Conservation (phyloP, 2,113 vertebrate genomes). For the Clarias macrocephalus region DNA sequence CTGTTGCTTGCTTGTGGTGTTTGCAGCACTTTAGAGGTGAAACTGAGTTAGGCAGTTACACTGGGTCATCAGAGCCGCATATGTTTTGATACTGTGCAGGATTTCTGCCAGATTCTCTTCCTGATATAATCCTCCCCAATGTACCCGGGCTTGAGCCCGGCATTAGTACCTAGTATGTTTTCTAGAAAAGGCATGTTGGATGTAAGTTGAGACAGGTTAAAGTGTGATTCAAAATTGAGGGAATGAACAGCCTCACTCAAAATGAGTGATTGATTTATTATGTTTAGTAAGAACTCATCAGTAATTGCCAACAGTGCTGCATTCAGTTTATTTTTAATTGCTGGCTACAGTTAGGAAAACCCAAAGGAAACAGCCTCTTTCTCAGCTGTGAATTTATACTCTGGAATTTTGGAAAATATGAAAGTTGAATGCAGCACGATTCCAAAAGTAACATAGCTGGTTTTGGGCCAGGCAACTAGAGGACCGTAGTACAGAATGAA, state of each 20-base stretch:
- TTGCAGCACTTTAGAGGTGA: too few relatives aligned
- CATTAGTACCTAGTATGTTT: not conserved
- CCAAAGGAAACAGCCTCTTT: too few relatives aligned
- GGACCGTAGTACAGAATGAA: not conserved
- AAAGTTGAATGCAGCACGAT: not conserved
- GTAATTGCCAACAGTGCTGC: not conserved
- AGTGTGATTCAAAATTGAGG: not conserved
- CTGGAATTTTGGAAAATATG: too few relatives aligned
- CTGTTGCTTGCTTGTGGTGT: not conserved
- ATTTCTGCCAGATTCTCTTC: too few relatives aligned
- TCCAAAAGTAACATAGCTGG: not conserved
- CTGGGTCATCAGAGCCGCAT: too few relatives aligned
- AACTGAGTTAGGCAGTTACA: too few relatives aligned
- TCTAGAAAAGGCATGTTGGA: not conserved
- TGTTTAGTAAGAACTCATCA: not conserved
- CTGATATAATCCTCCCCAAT: too few relatives aligned
- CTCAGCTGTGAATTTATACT: too few relatives aligned
- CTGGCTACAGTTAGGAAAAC: too few relatives aligned
- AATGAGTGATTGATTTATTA: not conserved
- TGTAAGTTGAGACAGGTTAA: not conserved
- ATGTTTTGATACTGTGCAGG: too few relatives aligned
- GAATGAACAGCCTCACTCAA: not conserved
- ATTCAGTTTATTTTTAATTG: not conserved
- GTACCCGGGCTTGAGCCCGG: too few relatives aligned
- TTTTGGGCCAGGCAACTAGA: not conserved